These are phyloP conservation scores for Zaprionus camerounensis DNA, from an alignment of 1,140 invertebrate species.

Conservation along the genomic window DNA sequence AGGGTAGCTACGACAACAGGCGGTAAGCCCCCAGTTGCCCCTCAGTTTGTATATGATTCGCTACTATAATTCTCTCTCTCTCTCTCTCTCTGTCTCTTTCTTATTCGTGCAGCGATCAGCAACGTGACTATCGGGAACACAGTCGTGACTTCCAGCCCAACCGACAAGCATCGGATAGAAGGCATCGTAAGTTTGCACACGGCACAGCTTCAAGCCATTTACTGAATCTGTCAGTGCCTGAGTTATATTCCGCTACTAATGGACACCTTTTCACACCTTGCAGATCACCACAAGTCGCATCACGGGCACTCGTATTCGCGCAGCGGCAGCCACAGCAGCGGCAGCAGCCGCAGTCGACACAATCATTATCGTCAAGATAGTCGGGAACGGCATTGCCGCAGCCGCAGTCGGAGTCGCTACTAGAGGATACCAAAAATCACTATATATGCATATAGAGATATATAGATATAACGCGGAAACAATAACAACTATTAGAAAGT, in stretches of 20 bases:
- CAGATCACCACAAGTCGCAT: constrained; percentile 80
- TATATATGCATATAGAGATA: constrained; percentile 9
- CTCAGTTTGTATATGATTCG: neutral
- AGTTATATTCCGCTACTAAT: neutral
- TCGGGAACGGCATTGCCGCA: constrained; percentile 70
- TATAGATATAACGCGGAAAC: constrained; percentile 5
- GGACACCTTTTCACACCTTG: neutral
- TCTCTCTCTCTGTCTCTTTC: constrained; percentile 9
- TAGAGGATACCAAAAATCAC: constrained; percentile 53
- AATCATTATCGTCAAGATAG: constrained; percentile 72
- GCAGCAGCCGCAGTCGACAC: constrained; percentile 60
- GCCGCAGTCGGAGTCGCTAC: constrained; percentile 77
- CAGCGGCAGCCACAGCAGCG: constrained; percentile 55
- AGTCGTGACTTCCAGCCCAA: constrained; percentile 68
- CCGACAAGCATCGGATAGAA: constrained; percentile 71
- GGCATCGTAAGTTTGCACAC: constrained; percentile 76
- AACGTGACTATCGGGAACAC: constrained; percentile 73
- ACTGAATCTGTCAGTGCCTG: neutral
- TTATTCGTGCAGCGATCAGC: constrained; percentile 50
- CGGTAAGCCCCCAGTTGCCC: constrained; percentile 49
- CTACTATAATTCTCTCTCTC: neutral
- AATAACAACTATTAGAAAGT: constrained; percentile 8
- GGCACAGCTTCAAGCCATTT: neutral
- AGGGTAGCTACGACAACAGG: constrained; percentile 82
- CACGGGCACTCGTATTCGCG: constrained; percentile 78